Evolutionary conservation across 2,797 vertebrate species (phyloP).

Genomic region (Poecilia picta): DNA sequence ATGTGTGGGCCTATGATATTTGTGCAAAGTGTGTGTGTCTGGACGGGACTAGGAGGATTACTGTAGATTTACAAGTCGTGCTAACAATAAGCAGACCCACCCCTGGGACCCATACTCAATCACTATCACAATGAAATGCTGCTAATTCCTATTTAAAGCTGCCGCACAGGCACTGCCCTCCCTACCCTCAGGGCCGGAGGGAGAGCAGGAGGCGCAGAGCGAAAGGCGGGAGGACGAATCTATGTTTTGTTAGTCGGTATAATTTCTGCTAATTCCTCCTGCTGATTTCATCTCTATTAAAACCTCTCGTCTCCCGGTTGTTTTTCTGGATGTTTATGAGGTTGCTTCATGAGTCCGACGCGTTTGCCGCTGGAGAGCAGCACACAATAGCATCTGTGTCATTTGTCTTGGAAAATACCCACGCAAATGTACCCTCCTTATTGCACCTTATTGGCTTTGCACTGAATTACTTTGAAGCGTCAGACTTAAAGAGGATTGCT

Average conservation of each 20-base stretch:
- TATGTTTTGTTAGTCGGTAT: conserved; percentile 26
- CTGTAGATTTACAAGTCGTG: conserved; percentile 76
- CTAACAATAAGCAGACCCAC: conserved; percentile 73
- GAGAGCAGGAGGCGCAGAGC: conserved; percentile 36
- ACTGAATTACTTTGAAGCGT: conserved; percentile 74
- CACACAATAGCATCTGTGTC: conserved; percentile 44
- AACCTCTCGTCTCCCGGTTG: conserved; percentile 25
- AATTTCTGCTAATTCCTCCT: conserved; percentile 38
- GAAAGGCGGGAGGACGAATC: not conserved
- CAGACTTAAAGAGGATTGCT: conserved; percentile 70
- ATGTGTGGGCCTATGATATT: conserved; percentile 14
- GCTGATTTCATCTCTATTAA: conserved; percentile 26
- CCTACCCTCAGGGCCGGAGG: conserved; percentile 42
- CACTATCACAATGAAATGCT: conserved; percentile 77
- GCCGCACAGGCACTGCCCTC: conserved; percentile 64
- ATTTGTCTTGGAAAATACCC: conserved; percentile 63
- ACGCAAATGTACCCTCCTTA: conserved; percentile 55
- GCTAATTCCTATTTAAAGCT: conserved; percentile 80
- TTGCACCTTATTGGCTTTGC: conserved; percentile 51
- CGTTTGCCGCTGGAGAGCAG: conserved; percentile 35
- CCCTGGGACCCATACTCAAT: conserved; percentile 73
- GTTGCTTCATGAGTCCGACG: conserved; percentile 43
- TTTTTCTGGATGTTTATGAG: conserved; percentile 40
- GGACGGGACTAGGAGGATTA: conserved; percentile 74
- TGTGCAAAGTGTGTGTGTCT: conserved; percentile 40